Evolutionary conservation across 2,888 invertebrate species (phyloP).

Genomic region (Amphipoea lucens): DNA sequence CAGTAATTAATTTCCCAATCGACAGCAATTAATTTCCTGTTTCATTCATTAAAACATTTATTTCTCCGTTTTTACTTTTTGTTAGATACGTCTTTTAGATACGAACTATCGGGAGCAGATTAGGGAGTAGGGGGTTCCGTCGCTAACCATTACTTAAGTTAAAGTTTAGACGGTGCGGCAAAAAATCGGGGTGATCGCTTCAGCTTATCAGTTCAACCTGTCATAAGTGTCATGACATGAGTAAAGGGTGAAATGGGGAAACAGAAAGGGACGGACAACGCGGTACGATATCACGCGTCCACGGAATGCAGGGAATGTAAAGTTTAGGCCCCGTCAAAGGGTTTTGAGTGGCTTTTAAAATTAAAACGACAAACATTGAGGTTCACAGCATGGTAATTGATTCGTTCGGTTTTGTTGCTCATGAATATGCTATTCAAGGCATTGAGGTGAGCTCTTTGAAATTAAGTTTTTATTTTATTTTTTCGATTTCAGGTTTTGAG

Average conservation of each 20-base stretch:
- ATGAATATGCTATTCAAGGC: conserved; percentile 52
- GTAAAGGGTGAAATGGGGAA: conserved; percentile 74
- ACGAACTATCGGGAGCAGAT: too few relatives aligned
- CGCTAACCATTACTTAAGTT: conserved; percentile 11
- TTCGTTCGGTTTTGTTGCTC: conserved; percentile 72
- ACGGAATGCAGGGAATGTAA: conserved; percentile 85
- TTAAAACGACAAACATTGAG: conserved; percentile 87
- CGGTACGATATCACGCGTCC: conserved; percentile 79
- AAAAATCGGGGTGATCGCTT: conserved; percentile 65
- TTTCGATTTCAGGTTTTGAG: background rate
- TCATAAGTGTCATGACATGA: conserved; percentile 68
- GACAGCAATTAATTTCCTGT: too few relatives aligned
- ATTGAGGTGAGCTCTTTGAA: conserved; percentile 12
- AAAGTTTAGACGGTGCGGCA: conserved; percentile 16
- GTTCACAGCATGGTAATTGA: conserved; percentile 79
- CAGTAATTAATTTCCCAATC: too few relatives aligned
- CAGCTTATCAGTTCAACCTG: conserved; percentile 72
- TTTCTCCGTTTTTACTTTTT: too few relatives aligned
- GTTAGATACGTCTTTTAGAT: too few relatives aligned
- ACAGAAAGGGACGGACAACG: conserved; percentile 75
- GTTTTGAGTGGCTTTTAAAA: conserved; percentile 85
- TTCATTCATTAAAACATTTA: too few relatives aligned
- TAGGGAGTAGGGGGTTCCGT: background rate
- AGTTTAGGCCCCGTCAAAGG: conserved; percentile 83
- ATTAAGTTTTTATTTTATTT: background rate